Evolutionary conservation across 2,113 vertebrate species (phyloP), one percentile per base, ranked within the genome.

Genomic region (Upupa epops): DNA sequence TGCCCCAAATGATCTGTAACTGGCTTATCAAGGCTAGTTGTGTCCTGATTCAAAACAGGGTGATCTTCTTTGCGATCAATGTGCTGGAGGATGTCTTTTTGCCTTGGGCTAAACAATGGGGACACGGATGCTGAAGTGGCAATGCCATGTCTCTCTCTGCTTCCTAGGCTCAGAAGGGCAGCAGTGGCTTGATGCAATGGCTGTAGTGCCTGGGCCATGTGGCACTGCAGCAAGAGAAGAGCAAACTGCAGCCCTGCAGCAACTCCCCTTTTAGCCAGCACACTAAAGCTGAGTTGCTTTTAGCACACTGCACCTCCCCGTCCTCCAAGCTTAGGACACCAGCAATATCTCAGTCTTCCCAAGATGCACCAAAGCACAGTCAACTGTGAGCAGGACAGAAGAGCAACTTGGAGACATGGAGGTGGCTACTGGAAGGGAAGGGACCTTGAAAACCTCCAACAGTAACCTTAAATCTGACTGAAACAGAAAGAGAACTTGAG

Each of bases 31-130:
- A 32, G 28, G 15, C 19, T 8, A 17, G 45, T 17, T 0, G 0
- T 12, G 45, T 16, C 25, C 24, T 0, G 0, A 4, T 17, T 46
- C 1, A 2, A 46, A 65, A 28, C 28, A 18, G 51, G 14, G 34
- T 8, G 32, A 34, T 68, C 48, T 26, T 34, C 29, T 24, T 55
- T 28, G 28, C 4, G 1, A 34, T 19, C 32, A 15, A 37, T 56
- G 24, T 65, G 24, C 20, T 54, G 13, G 3, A 7, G 36, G 21
- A 82, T 6, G 10, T 21, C 45, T 77, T 61, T 64, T 29, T 56
- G 51, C 45, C 37, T 63, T 55, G 78, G n/a, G 10, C 55, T 36
- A 36, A 9, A 5, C 2, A 1, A 60, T 2, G 4, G 40, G 37
- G 20, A 45, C 11, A 18, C 2, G 36, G 46, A 51, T 77, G 48